Conservation (phyloP, 2,113 vertebrate genomes). For the Terrapene triunguis region DNA sequence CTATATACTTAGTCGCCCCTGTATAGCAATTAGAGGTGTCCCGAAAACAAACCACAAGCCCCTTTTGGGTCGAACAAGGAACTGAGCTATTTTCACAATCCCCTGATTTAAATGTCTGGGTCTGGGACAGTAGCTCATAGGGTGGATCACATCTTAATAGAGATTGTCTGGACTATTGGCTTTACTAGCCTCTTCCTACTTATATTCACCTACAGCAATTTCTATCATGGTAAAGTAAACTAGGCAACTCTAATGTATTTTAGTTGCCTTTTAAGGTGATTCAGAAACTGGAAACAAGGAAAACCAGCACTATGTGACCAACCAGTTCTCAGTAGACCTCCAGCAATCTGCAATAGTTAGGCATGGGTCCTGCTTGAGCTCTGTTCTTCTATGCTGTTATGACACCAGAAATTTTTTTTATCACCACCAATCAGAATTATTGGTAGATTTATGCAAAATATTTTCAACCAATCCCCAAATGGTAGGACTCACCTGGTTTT, state of each 20-base stretch:
- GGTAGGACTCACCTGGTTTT: fast-evolving
- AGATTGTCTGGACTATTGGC: not conserved
- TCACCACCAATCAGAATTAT: not conserved
- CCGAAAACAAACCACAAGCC: no score
- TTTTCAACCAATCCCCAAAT: not conserved
- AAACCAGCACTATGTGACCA: fast-evolving
- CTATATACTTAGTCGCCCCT: no score
- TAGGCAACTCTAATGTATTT: not conserved
- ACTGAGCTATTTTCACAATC: not conserved
- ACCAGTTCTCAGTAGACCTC: not conserved
- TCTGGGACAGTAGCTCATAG: not conserved
- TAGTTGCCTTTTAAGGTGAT: not conserved
- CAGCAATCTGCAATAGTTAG: not conserved
- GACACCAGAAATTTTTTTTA: not conserved
- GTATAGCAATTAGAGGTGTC: no score
- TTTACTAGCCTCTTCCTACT: not conserved
- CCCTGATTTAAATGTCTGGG: not conserved
- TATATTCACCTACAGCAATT: not conserved
- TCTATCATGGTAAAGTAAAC: not conserved
- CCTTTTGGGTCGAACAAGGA: no score
- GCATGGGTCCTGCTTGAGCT: not conserved
- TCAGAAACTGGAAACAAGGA: not conserved
- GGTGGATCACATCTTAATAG: not conserved
- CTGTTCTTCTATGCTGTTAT: not conserved
- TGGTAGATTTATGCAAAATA: not conserved